Evolutionary conservation across 2,888 invertebrate genomes (phyloP).

Genomic region (Colletes collaris): DNA sequence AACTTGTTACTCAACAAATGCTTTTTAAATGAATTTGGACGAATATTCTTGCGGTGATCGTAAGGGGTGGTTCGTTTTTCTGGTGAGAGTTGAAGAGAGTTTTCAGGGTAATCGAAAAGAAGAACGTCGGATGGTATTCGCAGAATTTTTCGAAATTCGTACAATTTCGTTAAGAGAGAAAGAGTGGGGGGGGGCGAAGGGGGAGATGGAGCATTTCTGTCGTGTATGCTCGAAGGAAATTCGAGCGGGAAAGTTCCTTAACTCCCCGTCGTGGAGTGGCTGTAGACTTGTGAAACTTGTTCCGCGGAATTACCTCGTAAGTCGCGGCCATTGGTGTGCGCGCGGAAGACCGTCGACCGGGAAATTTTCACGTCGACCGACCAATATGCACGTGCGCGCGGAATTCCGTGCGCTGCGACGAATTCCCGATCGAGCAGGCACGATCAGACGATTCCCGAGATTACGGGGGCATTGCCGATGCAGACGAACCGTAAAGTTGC

Average conservation of each 20-base stretch:
- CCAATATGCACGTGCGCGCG: conserved; percentile 44
- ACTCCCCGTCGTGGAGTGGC: conserved; percentile 62
- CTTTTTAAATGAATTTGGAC: not conserved
- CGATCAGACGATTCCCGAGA: conserved; percentile 57
- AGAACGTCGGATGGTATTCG: conserved; percentile 31
- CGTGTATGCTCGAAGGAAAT: conserved; percentile 53
- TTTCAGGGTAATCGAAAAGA: conserved; percentile 1
- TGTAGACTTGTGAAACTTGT: conserved; percentile 66
- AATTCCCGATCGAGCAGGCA: conserved; percentile 52
- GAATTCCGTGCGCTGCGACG: conserved; percentile 48
- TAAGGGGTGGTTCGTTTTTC: not conserved
- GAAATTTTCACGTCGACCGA: conserved; percentile 62
- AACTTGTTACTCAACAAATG: no score
- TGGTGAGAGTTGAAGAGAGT: conserved; percentile 13
- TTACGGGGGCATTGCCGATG: conserved; percentile 45
- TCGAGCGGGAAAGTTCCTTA: conserved; percentile 62
- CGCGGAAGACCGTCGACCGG: conserved; percentile 23
- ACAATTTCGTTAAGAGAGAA: conserved; percentile 41
- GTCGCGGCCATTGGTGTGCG: conserved; percentile 52
- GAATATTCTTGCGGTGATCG: not conserved
- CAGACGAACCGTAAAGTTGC: conserved; percentile 59
- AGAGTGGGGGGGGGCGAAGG: not conserved
- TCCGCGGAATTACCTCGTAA: conserved; percentile 67
- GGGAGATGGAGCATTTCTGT: conserved; percentile 15
- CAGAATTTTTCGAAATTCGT: conserved; percentile 52